Base-by-base conservation (phyloP, 2,113 vertebrate species). In the Gnathonemus longibarbis region DNA sequence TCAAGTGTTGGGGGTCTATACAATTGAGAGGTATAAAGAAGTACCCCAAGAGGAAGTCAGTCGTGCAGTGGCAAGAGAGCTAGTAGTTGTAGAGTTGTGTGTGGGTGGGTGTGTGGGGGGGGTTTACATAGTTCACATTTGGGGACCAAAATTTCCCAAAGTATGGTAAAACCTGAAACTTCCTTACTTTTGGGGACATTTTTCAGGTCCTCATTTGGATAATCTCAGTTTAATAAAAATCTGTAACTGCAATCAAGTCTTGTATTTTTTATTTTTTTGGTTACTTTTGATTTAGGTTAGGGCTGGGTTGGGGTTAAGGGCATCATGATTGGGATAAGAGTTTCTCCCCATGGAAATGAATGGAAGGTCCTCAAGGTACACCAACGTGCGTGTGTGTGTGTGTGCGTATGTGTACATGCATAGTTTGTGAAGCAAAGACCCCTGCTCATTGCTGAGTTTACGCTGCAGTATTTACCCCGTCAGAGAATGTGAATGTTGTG, bases 11-110 rank as follows among this genome's bases (percentile, higher is more conserved):
- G 92, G 92, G 94, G 95, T 95, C 94, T 94, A 93, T 90, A 91
- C 92, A 93, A 93, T 94, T 93, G 95, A 95, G 45, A 94, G 94
- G 93, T 94, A 92, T 95, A 95, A 96, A 94, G 95, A 94, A 94
- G 95, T 94, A 94, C 94, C 94, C 95, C 4, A 5, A 52, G 13
- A 27, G 13, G 13, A 39, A 35, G 11, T 24, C 49, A 19, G 49
- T 39, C 90, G 77, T 94, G 94, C 92, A 66, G 93, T 93, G 95
- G 13, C 31, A 95, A 94, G 91, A 89, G 89, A 92, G 92, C 93
- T 92, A 77, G 93, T 8, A 39, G 35, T 39, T 0, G 35, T 39
- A 39, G 35, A 39, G 35, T 39, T 24, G 52, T 53, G 17, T 19
- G 52, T 53, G 15, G 0, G 5, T 9, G 46, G 1, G 46, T 48